Percentiles rank a stretch among this genome's conserved stretches.
These are phyloP conservation scores for Dicerorhinus sumatrensis DNA, from an alignment of 2,113 vertebrate genomes.

Conservation along the genomic window DNA sequence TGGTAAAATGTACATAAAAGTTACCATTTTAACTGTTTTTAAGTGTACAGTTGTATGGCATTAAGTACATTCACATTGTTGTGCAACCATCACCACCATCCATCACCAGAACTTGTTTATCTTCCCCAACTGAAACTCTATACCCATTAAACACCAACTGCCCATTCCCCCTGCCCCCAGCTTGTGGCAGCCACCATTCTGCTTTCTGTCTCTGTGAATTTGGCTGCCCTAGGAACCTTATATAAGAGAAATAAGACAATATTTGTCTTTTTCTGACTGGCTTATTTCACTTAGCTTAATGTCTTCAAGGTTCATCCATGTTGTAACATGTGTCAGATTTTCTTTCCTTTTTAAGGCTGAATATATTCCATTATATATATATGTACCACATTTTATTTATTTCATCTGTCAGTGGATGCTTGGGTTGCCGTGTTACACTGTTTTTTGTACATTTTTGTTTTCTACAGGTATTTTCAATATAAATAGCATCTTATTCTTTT, in stretches of 20 bases:
- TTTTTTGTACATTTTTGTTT: neutral
- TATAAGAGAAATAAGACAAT: neutral
- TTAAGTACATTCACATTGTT: neutral
- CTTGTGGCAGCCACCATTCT: neutral
- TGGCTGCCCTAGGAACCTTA: neutral
- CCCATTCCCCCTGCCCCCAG: neutral
- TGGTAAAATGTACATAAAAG: neutral
- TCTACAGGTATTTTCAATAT: neutral
- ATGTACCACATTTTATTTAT: neutral
- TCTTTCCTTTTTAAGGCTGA: constrained; percentile 13
- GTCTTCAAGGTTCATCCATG: neutral
- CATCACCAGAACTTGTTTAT: neutral
- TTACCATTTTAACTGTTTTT: neutral
- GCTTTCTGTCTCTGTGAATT: neutral
- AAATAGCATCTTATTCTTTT: neutral
- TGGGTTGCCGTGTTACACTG: neutral
- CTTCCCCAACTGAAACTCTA: neutral
- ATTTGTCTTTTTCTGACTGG: neutral
- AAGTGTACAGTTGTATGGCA: neutral
- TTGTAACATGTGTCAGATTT: neutral
- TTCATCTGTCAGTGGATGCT: neutral
- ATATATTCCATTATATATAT: neutral
- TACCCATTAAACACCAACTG: neutral
- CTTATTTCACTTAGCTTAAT: neutral
- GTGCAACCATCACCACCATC: neutral